Base-by-base conservation (phyloP, 2,113 vertebrate species). In the Solea senegalensis region DNA sequence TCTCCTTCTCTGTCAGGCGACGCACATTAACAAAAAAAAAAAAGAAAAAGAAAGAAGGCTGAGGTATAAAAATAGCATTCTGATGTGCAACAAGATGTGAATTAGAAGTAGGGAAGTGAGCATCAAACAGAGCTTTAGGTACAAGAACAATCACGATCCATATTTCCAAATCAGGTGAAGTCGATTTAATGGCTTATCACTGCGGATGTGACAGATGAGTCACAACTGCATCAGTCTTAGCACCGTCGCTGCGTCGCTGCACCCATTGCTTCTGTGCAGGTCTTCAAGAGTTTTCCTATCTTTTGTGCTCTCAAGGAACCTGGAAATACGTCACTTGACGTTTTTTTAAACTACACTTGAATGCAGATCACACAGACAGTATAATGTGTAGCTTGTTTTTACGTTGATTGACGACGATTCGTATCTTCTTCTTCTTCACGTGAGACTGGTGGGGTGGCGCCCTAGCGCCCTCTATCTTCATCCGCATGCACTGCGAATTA, bases 51-150 rank as follows among this genome's bases (percentile, higher is more conserved):
- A 62, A 45, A 45, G 8, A 45, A 45, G 8, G 34, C 34, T 1
- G 8, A 76, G 43, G 28, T 83, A 15, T 70, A 78, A 86, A 90
- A 90, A 85, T 86, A 89, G 82, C 68, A 26, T 71, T 76, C 51
- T 49, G 70, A 16, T 61, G 43, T 72, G 14, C 52, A 69, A 58
- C 63, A 56, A 63, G 65, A 84, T 68, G 72, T 72, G 76, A 87
- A 73, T 78, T 45, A 80, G 65, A 54, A 74, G 48, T 6, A 58
- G 49, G 27, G 16, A 34, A 26, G 54, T 9, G 21, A 61, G 39
- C 13, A 11, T 66, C 8, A 40, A 28, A 41, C 63, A 41, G 14
- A 53, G 50, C 34, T 61, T 68, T 54, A 54, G 27, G 11, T 43
- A 34, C 2, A 52, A 65, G 55, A 68, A 26, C 8, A 9, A 54